A percentile compares a stretch with the other conserved stretches of the same genome.
phyloP scores from a whole-genome alignment of 1,140 invertebrate genomes.

The Sitobion miscanthi region DNA sequence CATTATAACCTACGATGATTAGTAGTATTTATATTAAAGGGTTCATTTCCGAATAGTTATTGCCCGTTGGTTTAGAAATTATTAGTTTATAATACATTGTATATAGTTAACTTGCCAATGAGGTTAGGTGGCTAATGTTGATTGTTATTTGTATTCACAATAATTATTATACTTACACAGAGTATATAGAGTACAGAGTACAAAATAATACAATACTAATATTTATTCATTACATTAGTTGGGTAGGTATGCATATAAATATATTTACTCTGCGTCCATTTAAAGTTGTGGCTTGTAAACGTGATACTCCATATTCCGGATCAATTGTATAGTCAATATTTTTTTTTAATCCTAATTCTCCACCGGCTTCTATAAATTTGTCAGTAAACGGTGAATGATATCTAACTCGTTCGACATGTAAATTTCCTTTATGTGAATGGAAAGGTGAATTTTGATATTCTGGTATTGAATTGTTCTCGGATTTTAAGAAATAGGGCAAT shows the following conservation, averaged over 20 bases:
- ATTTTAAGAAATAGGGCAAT: conserved; percentile 81
- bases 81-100: too few species aligned
- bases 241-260: too few species aligned
- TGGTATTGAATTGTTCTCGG: conserved; percentile 46
- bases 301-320: conserved; percentile 69
- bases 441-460: conserved; percentile 64
- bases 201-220: too few species aligned
- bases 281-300: conserved; percentile 70
- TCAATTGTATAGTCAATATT: conserved; percentile 67
- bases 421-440: conserved; percentile 65
- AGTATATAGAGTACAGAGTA: too few species aligned
- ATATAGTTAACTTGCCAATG: too few species aligned
- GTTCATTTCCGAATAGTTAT: too few species aligned
- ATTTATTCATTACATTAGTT: too few species aligned
- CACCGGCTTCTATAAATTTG: conserved; percentile 11
- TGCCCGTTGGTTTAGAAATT: too few species aligned
- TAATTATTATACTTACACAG: conserved; percentile 60
- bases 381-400: conserved; percentile 62
- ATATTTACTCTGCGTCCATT: conserved; percentile 63
- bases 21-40: too few species aligned
- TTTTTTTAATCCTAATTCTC: conserved; percentile 64
- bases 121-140: too few species aligned
- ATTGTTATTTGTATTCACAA: too few species aligned
- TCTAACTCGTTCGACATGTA: conserved; percentile 72
- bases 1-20: too few species aligned